These are phyloP conservation scores for Pilophorus perplexus DNA, from an alignment of 2,888 invertebrate genomes.

Conservation along the genomic window DNA sequence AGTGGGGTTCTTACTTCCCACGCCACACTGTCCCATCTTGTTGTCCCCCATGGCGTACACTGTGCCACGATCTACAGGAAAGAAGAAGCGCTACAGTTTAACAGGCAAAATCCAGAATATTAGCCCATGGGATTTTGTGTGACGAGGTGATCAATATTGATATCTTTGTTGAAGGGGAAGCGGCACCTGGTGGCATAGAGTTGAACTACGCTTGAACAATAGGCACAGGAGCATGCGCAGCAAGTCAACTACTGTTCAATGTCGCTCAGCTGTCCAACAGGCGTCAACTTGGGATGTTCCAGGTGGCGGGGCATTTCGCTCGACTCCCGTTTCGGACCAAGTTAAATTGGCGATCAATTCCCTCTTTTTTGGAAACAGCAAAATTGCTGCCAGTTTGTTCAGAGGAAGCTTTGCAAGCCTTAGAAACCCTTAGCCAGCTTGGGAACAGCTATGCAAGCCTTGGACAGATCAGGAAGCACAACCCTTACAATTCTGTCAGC, in stretches of 20 bases:
- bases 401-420: background rate
- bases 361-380: background rate
- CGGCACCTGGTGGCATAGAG: too few species aligned
- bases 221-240: background rate
- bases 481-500: too few species aligned
- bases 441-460: background rate
- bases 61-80: conserved; percentile 69
- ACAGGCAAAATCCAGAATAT: too few species aligned
- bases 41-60: conserved; percentile 91
- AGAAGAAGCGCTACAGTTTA: too few species aligned
- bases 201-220: background rate
- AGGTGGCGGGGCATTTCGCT: too few species aligned
- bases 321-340: too few species aligned
- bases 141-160: background rate
- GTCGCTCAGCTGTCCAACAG: background rate
- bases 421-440: too few species aligned
- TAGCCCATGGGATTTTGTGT: background rate
- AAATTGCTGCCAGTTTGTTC: background rate
- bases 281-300: too few species aligned
- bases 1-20: conserved; percentile 57
- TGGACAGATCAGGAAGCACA: too few species aligned
- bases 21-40: conserved; percentile 87
- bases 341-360: too few species aligned
- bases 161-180: too few species aligned
- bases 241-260: background rate